Evolutionary conservation across 2,888 invertebrate species (phyloP), one percentile per base, ranked within the genome.

Genomic region (Rambutsinella grinnellia): DNA sequence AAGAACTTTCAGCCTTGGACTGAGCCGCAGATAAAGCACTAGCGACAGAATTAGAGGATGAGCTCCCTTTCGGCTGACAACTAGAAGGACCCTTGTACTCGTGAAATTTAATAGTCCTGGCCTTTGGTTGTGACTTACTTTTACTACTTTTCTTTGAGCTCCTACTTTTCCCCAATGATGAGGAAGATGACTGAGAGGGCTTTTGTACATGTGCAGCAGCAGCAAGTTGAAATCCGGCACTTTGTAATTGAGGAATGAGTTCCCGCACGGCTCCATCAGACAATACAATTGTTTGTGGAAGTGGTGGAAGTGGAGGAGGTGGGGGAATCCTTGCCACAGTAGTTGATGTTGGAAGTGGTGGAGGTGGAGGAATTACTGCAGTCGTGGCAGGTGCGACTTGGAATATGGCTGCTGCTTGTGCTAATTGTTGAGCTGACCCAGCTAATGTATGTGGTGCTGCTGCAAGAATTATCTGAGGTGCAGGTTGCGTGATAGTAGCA

Each of bases 11-110:
- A 24, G 88, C 89, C 19, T 61, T 58, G 15, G 46, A 58, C 28
- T 65, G 66, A 47, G 74, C 58, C 13, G 57, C 17, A 69, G 77
- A 83, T 26, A 82, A 67, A 8, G 83, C 84, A 3, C 90, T 88
- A 62, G 90, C 90, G 8, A 54, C 17, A 8, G 17, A 46, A 15
- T 24, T 67, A n/a, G 57, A 36, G 13, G 51, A 26, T 6, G 65
- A 58, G 27, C 66, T 47, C 24, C 72, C 74, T 28, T 75, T 75
- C 85, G 94, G 94, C 84, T 94, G 94, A 19, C 95, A 94, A 88
- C 92, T 95, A 80, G 97, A 96, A 27, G 96, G 96, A 46, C 96
- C 96, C 88, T 95, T 95, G 87, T 96, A 95, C 87, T 98, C 98
- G 87, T 98, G 97, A 88, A 98, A 98, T 88, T 98, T 98, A 85